Evolutionary conservation across 2,888 invertebrate species (phyloP).

Genomic region (Leptinotarsa rubiginosa): DNA sequence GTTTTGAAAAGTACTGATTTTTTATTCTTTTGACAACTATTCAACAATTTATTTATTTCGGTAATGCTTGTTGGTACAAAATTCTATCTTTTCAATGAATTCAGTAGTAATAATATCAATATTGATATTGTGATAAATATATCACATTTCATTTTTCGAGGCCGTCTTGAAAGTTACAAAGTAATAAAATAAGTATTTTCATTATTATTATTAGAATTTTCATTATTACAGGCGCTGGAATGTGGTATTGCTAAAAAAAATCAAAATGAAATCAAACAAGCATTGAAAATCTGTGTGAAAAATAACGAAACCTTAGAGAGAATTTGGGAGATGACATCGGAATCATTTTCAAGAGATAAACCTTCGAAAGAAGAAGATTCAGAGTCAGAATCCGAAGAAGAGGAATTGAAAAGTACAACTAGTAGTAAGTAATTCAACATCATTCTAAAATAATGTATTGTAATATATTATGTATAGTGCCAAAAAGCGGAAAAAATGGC

Average conservation of each 20-base stretch:
- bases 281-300: conserved; percentile 50
- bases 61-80: too few relatives aligned
- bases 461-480: not conserved
- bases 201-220: not conserved
- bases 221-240: conserved; percentile 56
- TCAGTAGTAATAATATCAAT: too few relatives aligned
- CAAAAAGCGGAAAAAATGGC: conserved; percentile 6
- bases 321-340: conserved; percentile 58
- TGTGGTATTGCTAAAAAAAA: conserved; percentile 55
- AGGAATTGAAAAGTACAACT: conserved; percentile 9
- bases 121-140: too few relatives aligned
- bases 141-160: too few relatives aligned
- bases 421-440: not conserved
- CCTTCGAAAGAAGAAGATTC: conserved; percentile 37
- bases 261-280: conserved; percentile 45
- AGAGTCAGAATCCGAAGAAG: conserved; percentile 20
- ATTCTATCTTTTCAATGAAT: too few relatives aligned
- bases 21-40: too few relatives aligned
- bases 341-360: conserved; percentile 28
- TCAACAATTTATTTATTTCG: too few relatives aligned
- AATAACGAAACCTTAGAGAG: conserved; percentile 53
- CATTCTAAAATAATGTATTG: too few relatives aligned
- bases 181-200: not conserved
- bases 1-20: too few relatives aligned
- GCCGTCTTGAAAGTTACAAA: too few relatives aligned